A percentile compares a stretch with the other conserved stretches of the same genome.
These are phyloP conservation scores for Crotalus tigris DNA, from an alignment of 2,113 vertebrate species.

Conservation along the genomic window DNA sequence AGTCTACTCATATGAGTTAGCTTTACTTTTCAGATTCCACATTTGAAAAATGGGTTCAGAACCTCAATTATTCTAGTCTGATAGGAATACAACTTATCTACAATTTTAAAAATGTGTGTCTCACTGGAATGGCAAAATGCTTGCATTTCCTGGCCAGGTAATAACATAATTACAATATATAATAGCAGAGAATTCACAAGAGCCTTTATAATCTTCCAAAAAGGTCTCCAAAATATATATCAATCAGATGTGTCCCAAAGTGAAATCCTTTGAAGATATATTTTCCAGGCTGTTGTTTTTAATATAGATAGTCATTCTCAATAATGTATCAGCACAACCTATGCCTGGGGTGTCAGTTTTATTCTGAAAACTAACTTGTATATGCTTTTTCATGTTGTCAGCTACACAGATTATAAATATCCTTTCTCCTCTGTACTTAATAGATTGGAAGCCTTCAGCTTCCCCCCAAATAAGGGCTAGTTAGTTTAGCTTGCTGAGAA, in stretches of 20 bases:
- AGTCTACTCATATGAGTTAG: not conserved
- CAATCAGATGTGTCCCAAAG: not conserved
- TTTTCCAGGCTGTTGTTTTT: not conserved
- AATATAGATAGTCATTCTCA: slow-evolving; percentile 14
- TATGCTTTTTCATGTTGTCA: not conserved
- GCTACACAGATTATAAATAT: slow-evolving; percentile 19
- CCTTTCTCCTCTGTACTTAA: slow-evolving; percentile 36
- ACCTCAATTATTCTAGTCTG: not conserved
- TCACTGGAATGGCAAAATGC: not conserved
- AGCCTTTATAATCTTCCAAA: not conserved
- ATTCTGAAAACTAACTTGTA: slow-evolving; percentile 23
- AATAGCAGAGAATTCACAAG: not conserved
- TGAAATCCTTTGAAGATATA: not conserved
- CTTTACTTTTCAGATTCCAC: not conserved
- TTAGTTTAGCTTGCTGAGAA: slow-evolving; percentile 16
- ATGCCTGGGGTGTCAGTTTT: not conserved
- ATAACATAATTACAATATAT: not conserved
- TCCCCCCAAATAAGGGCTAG: not conserved
- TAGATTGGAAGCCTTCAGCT: slow-evolving; percentile 31
- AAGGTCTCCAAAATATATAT: not conserved
- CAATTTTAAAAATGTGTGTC: not conserved
- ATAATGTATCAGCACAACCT: not conserved
- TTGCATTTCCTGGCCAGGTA: accelerated
- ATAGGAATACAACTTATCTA: not conserved
- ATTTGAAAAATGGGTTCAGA: not conserved